These are phyloP conservation scores for Cygnus buccinator DNA, from an alignment of 2,113 vertebrate genomes.

Conservation along the genomic window DNA sequence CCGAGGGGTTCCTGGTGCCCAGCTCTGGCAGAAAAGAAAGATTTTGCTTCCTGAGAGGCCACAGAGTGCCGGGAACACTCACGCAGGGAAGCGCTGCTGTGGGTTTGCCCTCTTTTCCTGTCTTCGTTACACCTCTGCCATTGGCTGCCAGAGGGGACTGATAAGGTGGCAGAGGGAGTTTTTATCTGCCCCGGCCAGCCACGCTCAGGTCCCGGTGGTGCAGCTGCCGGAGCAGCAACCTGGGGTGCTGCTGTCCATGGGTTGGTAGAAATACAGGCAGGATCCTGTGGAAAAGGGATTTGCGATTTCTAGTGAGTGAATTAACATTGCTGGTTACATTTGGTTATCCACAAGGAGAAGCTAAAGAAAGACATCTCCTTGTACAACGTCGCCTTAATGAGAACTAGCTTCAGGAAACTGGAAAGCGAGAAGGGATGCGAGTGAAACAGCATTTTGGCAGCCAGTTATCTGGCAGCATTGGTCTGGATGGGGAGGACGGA, in stretches of 20 bases:
- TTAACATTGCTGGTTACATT: accelerated
- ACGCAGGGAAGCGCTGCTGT: background rate
- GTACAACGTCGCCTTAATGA: background rate
- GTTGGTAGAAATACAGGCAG: background rate
- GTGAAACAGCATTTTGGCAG: background rate
- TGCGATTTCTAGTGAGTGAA: background rate
- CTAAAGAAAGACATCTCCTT: background rate
- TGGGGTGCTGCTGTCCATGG: accelerated
- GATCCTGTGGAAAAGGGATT: background rate
- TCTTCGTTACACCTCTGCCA: accelerated
- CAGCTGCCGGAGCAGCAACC: background rate
- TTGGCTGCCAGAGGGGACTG: accelerated
- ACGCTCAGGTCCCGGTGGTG: accelerated
- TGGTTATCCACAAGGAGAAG: background rate
- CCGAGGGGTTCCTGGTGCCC: background rate
- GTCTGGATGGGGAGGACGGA: background rate
- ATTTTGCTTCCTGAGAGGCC: background rate
- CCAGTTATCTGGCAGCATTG: background rate
- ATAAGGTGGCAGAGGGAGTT: background rate
- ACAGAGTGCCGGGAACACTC: background rate
- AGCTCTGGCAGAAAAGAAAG: background rate
- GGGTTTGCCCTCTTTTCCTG: background rate
- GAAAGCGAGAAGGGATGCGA: background rate
- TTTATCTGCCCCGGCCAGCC: background rate
- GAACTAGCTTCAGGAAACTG: too few relatives aligned